A percentile compares a stretch with the other conserved stretches of the same genome.
These are phyloP conservation scores for Cottoperca gobio DNA, from an alignment of 2,797 vertebrate genomes.

Conservation along the genomic window DNA sequence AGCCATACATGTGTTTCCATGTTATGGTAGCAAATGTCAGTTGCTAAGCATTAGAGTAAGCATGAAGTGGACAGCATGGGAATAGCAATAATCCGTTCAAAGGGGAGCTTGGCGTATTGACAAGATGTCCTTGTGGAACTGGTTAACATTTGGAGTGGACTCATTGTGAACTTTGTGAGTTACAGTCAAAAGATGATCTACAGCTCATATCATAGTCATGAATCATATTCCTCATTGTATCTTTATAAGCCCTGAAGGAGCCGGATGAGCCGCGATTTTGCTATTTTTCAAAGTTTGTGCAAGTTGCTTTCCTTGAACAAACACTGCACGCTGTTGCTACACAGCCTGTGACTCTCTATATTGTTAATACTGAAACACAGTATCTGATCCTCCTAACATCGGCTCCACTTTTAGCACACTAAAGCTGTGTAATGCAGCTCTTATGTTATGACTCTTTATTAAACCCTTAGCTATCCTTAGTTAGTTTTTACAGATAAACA, in stretches of 20 bases:
- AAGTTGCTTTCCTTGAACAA: background rate
- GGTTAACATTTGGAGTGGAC: conserved; percentile 24
- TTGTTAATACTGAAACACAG: too few relatives aligned
- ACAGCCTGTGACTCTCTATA: background rate
- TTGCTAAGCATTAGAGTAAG: background rate
- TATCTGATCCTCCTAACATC: too few relatives aligned
- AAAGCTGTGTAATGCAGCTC: too few relatives aligned
- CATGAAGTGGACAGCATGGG: background rate
- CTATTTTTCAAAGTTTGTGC: background rate
- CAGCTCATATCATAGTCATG: conserved; percentile 8
- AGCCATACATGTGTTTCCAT: background rate
- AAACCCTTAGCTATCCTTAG: too few relatives aligned
- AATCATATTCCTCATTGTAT: conserved; percentile 10
- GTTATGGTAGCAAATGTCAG: background rate
- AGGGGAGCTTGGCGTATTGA: background rate
- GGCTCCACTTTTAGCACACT: too few relatives aligned
- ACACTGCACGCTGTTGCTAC: background rate
- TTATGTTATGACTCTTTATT: too few relatives aligned
- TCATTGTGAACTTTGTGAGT: conserved; percentile 1
- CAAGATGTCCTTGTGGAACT: conserved; percentile 23
- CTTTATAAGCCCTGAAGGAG: conserved; percentile 1
- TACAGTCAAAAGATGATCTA: conserved; percentile 12
- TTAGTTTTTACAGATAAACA: too few relatives aligned
- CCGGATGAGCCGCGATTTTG: background rate
- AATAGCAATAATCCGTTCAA: background rate